Percentiles rank a stretch among this genome's conserved stretches.
These are phyloP conservation scores for Leptinotarsa lineolata DNA, from an alignment of 1,140 invertebrate species.

Conservation along the genomic window DNA sequence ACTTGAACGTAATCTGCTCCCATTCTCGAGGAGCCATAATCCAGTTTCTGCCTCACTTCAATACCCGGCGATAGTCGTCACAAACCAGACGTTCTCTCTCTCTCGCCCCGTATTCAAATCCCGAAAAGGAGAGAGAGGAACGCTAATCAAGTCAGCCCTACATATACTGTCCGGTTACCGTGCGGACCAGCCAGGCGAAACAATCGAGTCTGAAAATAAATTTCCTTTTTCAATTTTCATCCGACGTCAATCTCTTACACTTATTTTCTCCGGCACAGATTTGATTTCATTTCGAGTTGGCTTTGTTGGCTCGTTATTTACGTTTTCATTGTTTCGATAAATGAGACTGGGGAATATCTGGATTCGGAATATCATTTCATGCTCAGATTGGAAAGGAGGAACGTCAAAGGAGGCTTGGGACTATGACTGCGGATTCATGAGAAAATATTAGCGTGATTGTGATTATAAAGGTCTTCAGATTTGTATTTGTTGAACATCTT, in stretches of 20 bases:
- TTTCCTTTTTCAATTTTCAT: constrained; percentile 57
- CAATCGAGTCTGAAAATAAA: constrained; percentile 55
- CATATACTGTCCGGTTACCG: constrained; percentile 31
- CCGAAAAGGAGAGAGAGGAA: not conserved
- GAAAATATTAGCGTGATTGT: not conserved
- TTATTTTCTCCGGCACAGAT: constrained; percentile 54
- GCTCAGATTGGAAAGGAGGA: not conserved
- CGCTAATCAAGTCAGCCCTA: constrained; percentile 5
- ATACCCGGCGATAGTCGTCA: too few relatives aligned
- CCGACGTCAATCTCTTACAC: constrained; percentile 53
- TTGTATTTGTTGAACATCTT: too few relatives aligned
- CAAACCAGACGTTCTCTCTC: not conserved
- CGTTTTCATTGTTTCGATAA: constrained; percentile 51
- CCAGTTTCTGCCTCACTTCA: too few relatives aligned
- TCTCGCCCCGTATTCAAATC: constrained; percentile 11
- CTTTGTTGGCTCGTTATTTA: constrained; percentile 48
- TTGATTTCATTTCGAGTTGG: constrained; percentile 52
- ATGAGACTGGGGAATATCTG: constrained; percentile 45
- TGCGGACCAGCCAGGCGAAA: constrained; percentile 49
- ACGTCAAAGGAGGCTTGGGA: not conserved
- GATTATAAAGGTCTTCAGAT: too few relatives aligned
- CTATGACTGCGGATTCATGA: not conserved
- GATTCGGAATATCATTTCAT: constrained; percentile 1
- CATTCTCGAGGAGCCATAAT: too few relatives aligned
- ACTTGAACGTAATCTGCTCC: too few relatives aligned